A percentile compares a stretch with the other conserved stretches of the same genome.
Conservation (phyloP, 2,797 vertebrate species). For the Notolepis coatsorum region DNA sequence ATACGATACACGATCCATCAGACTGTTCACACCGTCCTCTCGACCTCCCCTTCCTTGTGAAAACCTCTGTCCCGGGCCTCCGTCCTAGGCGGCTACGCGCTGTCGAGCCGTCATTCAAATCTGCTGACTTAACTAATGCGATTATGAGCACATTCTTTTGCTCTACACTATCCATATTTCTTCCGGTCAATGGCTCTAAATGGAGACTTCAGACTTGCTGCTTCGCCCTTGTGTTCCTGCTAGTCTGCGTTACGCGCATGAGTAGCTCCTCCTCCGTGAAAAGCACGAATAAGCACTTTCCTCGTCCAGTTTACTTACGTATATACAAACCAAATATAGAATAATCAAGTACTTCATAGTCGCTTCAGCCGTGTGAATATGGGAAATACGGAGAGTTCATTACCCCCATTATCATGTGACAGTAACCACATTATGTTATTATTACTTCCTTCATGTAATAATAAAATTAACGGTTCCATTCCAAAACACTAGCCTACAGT, state of each 20-base stretch:
- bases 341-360: conserved; percentile 1
- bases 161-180: not conserved
- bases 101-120: not conserved
- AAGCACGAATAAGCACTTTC: not conserved
- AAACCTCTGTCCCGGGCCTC: not conserved
- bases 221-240: not conserved
- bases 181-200: conserved; percentile 21
- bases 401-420: too few relatives aligned
- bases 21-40: not conserved
- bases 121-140: conserved; percentile 5
- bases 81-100: not conserved
- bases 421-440: too few relatives aligned
- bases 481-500: too few relatives aligned
- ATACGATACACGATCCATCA: not conserved
- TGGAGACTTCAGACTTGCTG: not conserved
- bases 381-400: too few relatives aligned
- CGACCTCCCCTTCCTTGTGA: not conserved
- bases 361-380: too few relatives aligned
- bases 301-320: not conserved
- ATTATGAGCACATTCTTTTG: conserved; percentile 6
- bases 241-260: too few relatives aligned
- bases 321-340: not conserved
- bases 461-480: too few relatives aligned
- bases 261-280: not conserved
- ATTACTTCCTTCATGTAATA: too few relatives aligned